A percentile compares a stretch with the other conserved stretches of the same genome.
Conservation (phyloP, 2,888 invertebrate species). For the Furcula furcula region DNA sequence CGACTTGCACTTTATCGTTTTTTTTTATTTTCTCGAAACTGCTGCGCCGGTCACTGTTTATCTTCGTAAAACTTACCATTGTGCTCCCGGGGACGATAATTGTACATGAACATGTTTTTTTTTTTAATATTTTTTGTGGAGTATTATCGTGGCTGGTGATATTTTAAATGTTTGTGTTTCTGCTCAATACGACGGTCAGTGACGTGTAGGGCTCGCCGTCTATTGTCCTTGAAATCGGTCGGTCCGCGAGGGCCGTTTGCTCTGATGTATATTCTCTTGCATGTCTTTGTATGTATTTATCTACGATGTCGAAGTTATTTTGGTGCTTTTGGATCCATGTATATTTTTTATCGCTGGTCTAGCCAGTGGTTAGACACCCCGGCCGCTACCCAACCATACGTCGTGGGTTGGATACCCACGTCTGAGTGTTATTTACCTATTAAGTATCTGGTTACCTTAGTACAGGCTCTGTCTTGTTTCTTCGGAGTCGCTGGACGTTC, state of each 20-base stretch:
- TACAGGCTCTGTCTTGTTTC: too few relatives aligned
- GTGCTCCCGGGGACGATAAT: constrained; percentile 61
- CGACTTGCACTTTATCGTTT: too few relatives aligned
- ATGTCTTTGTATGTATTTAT: constrained; percentile 43
- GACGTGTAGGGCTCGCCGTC: constrained; percentile 63
- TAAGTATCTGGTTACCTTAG: too few relatives aligned
- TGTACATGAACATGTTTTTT: constrained; percentile 54
- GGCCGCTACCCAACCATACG: too few relatives aligned
- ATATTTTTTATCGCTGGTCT: too few relatives aligned
- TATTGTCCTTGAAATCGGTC: constrained; percentile 61
- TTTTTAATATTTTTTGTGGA: constrained; percentile 32
- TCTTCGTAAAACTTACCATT: constrained; percentile 62
- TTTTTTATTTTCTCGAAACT: constrained; percentile 44
- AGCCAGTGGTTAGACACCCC: too few relatives aligned
- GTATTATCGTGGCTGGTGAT: constrained; percentile 65
- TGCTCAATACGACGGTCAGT: constrained; percentile 70
- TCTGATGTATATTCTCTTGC: constrained; percentile 52
- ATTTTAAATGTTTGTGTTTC: constrained; percentile 78
- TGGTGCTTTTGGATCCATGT: too few relatives aligned
- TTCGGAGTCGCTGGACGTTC: too few relatives aligned
- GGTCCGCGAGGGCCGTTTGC: constrained; percentile 55
- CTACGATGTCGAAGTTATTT: constrained; percentile 17
- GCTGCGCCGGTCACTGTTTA: constrained; percentile 57
- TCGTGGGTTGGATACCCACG: too few relatives aligned
- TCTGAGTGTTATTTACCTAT: too few relatives aligned